Base-by-base conservation (phyloP, 2,888 invertebrate species). In the Apodemia zela region DNA sequence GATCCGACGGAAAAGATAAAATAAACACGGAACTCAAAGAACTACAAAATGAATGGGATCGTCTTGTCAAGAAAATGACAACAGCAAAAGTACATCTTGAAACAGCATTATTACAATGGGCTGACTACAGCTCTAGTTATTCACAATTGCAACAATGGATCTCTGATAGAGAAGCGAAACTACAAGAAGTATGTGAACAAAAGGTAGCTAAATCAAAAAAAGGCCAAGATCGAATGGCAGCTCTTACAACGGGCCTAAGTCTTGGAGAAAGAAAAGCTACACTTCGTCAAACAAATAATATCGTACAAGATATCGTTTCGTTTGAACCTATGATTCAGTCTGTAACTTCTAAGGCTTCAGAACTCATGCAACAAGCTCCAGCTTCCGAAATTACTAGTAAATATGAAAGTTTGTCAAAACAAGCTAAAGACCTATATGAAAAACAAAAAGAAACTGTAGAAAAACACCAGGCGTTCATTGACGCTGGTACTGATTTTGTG, bases 311-410 rank as follows among this genome's bases (percentile, higher is more conserved):
- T 87, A 98, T 98, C 79, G 97, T 98, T 71, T 97, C 98, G 62
- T 98, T 98, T 87, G 98, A 98, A 84, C 98, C 98, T 61, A 98
- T 98, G 97, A 98, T 98, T 75, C 98, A 98, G 83, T 98, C 98
- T 57, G 97, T 98, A 51, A 95, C 97, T 63, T 96, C 96, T 62
- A 98, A 98, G 91, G 98, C 98, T 68, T 97, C 97, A 73, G 97
- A 97, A 87, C 92, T 98, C 72, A 96, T 96, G 87, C 97, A 97
- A 87, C 97, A 96, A 67, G 96, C 96, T 63, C 98, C 98, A 2
- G 97, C 98, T 13, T 96, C 97, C 29, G 98, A 98, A 88, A 98
- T 98, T 65, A 96, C 97, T 1, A 95, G 94, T 65, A 97, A 98
- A 87, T 98, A 98, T 79, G 96, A 97, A 85, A 96, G 94, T 25